Base-by-base conservation (phyloP, 1,140 invertebrate species). In the Holotrichia oblita region DNA sequence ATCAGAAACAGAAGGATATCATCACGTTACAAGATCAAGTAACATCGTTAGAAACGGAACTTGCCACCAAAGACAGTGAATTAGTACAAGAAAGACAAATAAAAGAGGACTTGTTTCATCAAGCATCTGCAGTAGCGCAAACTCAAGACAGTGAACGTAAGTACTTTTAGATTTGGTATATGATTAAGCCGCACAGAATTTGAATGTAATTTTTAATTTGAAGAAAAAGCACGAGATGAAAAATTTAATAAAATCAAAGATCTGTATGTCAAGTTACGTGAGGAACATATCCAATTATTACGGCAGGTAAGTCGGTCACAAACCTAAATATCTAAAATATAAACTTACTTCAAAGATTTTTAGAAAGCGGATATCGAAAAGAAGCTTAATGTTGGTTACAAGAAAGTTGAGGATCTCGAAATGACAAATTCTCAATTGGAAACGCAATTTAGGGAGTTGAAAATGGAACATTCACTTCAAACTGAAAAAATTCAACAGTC, bases 281-380 rank as follows among this genome's bases (percentile, higher is more conserved):
- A 98, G 85, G 98, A 99, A 87, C 98, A 99, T 87, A 98, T 99
- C 55, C 89, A 90, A 83, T 89, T 98, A 76, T 92, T 98, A 55
- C 89, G 96, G 89, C 92, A 95, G 89, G 94, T 96, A 87, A 61
- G 14, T 12, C 40, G 3, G 6, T 24, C 7, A 48, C 6, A 17
- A 27, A 48, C 6, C 24, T 55, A 22, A 44, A 76, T 17, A 48
- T 41, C 3, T 76, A 44, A 85, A 83, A 64, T 64, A 10, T 82
- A 55, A 76, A 76, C 41, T 27, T 44, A 76, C 34, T 44, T 55
- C 24, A n/a, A 73, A 27, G 12, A 80, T 79, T 40, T 78, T 81
- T 81, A 97, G 94, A 96, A 96, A 94, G 96, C 94, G 4, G 95
- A 97, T 85, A 89, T 94, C 2, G 95, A 95, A 79, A 97, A 90